Base-by-base conservation (phyloP, 2,113 vertebrate genomes). In the Marmota flaviventris region DNA sequence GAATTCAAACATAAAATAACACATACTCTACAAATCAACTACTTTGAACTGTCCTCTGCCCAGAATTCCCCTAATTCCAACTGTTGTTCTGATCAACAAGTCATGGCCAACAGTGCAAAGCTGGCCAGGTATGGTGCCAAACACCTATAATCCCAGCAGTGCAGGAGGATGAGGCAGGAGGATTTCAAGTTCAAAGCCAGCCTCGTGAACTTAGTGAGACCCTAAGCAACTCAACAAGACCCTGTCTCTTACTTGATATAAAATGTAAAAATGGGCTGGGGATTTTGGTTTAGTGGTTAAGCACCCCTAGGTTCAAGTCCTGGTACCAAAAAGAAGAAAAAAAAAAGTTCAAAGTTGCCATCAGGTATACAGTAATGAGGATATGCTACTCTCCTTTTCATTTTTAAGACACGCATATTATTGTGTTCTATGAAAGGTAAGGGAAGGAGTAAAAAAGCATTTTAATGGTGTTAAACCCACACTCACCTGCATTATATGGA, bases 381-480 rank as follows among this genome's bases (percentile, higher is more conserved):
- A 72, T 13, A 32, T 13, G 27, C n/a, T 39, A 69, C 32, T 42
- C 77, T 14, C 17, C 48, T 67, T 78, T 65, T 37, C 42, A 53
- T 82, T 53, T 84, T 78, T 48, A 84, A 90, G 93, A 69, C 16
- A 73, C 20, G 72, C 11, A 4, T 25, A 27, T 29, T 79, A 86
- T 92, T 94, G 75, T 84, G 42, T 83, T 56, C 69, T 95, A 22
- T 93, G 42, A 51, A 91, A 86, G 42, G 14, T 83, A 18, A 77
- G 34, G 32, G 32, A 83, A 93, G 14, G 32, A 32, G 37, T 2
- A 91, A 61, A 91, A 75, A 90, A 45, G 51, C n/a, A n/a, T 4
- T 12, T 42, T 7, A n/a, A 10, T 69, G 24, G 27, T n/a, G 20
- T 13, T 72, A 48, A 73, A 48, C 58, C 32, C 61, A 85, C 76